phyloP scores from a whole-genome alignment of 1,140 invertebrate species.

The Aphidius gifuensis region DNA sequence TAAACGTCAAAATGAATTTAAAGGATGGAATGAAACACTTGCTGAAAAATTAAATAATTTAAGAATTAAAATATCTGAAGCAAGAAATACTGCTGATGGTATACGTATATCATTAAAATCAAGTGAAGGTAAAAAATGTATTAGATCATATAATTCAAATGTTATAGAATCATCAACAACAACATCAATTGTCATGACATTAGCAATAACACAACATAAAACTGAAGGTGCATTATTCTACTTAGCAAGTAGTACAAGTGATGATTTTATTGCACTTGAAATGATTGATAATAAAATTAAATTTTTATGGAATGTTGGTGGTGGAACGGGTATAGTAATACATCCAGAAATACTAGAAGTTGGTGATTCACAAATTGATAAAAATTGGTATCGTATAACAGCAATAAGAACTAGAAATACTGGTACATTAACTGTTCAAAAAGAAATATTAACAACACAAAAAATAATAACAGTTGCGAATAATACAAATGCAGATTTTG shows the following conservation, averaged over 20 bases:
- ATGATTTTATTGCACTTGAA: constrained; percentile 78
- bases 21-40: constrained; percentile 62
- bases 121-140: constrained; percentile 61
- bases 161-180: constrained; percentile 67
- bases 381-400: constrained; percentile 72
- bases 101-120: constrained; percentile 77
- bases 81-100: constrained; percentile 75
- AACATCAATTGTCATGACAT: constrained; percentile 67
- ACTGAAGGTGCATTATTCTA: constrained; percentile 67
- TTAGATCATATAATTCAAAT: constrained; percentile 67
- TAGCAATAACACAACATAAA: constrained; percentile 61
- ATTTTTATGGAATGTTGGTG: constrained; percentile 76
- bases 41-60: constrained; percentile 64
- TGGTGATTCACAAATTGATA: constrained; percentile 61
- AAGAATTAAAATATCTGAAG: constrained; percentile 70
- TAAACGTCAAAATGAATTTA: constrained; percentile 59
- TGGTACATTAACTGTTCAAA: constrained; percentile 58
- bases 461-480: constrained; percentile 46
- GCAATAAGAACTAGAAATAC: constrained; percentile 62
- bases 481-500: constrained; percentile 53
- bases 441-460: constrained; percentile 44
- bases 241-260: constrained; percentile 60
- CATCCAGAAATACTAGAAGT: constrained; percentile 62
- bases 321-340: constrained; percentile 61
- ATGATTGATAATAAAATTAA: constrained; percentile 72